These are phyloP conservation scores for Dromiciops gliroides DNA, from an alignment of 2,113 vertebrate genomes.

Conservation along the genomic window DNA sequence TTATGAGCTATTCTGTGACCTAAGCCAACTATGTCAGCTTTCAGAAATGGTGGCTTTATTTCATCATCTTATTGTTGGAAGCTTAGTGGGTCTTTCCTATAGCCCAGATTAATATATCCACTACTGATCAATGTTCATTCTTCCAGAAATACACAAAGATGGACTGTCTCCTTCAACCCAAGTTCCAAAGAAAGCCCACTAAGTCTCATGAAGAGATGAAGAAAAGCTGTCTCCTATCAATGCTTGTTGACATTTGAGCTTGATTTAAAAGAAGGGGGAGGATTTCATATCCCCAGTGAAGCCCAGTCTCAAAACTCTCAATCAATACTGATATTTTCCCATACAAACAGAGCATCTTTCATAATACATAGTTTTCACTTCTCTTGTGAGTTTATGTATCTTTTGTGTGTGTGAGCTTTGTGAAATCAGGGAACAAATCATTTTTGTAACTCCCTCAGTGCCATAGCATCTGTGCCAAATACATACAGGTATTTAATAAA, in stretches of 20 bases:
- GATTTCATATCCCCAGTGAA: neutral
- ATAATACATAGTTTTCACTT: neutral
- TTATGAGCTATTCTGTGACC: neutral
- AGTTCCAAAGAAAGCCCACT: neutral
- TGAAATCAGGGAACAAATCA: neutral
- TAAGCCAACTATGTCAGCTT: neutral
- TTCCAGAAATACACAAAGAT: neutral
- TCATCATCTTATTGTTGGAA: neutral
- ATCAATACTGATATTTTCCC: neutral
- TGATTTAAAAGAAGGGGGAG: neutral
- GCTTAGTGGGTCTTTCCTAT: neutral
- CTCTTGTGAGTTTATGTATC: neutral
- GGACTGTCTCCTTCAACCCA: neutral
- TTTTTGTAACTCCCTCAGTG: neutral
- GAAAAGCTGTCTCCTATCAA: neutral
- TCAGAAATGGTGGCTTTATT: neutral
- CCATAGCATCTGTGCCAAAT: neutral
- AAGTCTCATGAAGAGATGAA: neutral
- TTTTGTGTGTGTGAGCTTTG: neutral
- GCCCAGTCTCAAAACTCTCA: neutral
- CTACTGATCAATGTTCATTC: neutral
- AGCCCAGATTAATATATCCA: neutral
- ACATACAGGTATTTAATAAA: neutral
- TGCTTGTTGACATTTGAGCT: neutral
- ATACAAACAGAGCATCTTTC: neutral